Evolutionary conservation across 2,888 invertebrate species (phyloP).

Genomic region (Pseudococcus jackbeardsleyi): DNA sequence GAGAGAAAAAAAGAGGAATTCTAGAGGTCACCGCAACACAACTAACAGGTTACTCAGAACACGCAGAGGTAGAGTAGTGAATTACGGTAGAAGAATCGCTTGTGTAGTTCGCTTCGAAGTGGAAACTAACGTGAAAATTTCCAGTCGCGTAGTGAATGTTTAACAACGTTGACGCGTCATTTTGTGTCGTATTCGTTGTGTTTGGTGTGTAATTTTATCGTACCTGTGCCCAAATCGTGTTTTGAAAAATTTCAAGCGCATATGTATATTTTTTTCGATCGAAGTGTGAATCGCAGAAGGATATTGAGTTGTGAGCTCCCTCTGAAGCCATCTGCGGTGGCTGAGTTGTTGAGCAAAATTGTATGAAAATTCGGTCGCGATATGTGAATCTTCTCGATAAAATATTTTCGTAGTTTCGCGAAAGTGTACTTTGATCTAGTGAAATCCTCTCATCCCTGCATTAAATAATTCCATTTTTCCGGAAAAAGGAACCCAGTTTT

Average conservation of each 20-base stretch:
- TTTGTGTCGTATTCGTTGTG: not conserved
- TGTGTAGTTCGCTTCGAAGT: not conserved
- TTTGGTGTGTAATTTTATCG: not conserved
- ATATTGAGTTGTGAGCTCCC: not conserved
- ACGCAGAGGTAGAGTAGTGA: not conserved
- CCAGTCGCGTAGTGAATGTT: not conserved
- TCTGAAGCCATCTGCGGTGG: not conserved
- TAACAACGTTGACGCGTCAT: not conserved
- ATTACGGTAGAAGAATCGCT: not conserved
- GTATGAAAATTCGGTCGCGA: not conserved
- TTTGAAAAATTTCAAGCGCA: not conserved
- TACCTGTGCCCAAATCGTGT: not conserved
- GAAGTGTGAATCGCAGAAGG: not conserved
- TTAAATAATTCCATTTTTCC: no score
- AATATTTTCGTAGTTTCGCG: not conserved
- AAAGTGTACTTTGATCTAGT: not conserved
- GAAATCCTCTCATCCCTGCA: not conserved
- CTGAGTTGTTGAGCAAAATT: no score
- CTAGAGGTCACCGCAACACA: conserved; percentile 54
- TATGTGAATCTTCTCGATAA: not conserved
- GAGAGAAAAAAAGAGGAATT: conserved; percentile 52
- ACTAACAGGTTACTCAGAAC: conserved; percentile 44
- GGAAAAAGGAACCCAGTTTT: no score
- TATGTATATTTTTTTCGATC: conserved; percentile 10
- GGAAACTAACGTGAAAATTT: not conserved